These are phyloP conservation scores for Conomelus anceps DNA, from an alignment of 2,888 invertebrate species.

Conservation along the genomic window DNA sequence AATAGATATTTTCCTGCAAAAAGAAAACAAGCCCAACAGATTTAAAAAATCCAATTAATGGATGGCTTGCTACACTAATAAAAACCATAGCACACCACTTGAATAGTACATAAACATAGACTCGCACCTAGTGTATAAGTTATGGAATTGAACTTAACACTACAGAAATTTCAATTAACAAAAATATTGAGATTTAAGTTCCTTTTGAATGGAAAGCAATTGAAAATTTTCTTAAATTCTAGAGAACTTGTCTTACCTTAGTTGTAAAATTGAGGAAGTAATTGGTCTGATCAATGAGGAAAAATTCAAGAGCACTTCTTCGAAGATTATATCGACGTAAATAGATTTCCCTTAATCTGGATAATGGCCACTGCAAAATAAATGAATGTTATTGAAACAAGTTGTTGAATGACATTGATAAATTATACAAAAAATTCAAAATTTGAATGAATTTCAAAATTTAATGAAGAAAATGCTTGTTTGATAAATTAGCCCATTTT, in stretches of 20 bases:
- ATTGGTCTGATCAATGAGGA: slow-evolving; percentile 57
- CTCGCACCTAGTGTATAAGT: no score
- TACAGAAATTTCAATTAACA: no score
- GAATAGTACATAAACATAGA: no score
- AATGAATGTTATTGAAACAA: slow-evolving; percentile 26
- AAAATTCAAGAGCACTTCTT: slow-evolving; percentile 57
- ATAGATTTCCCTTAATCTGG: slow-evolving; percentile 55
- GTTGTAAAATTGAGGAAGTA: slow-evolving; percentile 58
- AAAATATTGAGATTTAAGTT: neutral
- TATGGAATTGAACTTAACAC: no score
- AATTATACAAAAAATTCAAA: neutral
- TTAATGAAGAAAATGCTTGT: slow-evolving; percentile 18
- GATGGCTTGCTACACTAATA: no score
- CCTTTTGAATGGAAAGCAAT: neutral
- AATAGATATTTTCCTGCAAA: no score
- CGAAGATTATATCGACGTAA: slow-evolving; percentile 56
- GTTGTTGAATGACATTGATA: neutral
- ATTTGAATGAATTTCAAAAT: neutral
- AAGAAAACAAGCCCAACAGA: no score
- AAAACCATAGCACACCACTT: no score
- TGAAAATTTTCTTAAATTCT: neutral
- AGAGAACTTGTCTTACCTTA: slow-evolving; percentile 44
- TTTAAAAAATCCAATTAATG: no score
- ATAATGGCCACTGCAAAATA: slow-evolving; percentile 47
- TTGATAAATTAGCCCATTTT: no score